Base-by-base conservation (phyloP, 2,113 vertebrate genomes). In the Hippocampus comes region DNA sequence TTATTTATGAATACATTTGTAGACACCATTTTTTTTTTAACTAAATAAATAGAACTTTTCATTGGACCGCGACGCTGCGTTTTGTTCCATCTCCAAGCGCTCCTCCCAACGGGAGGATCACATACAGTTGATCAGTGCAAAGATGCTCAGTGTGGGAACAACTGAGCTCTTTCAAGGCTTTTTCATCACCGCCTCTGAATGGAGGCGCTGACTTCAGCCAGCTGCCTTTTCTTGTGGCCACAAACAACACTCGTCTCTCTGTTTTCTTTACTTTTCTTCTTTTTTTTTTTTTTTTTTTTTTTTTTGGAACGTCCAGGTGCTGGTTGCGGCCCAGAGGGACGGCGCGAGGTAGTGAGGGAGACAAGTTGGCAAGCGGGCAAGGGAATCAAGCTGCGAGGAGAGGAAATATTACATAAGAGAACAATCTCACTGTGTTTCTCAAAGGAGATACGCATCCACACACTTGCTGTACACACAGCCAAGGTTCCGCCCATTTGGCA, bases 171-270 rank as follows among this genome's bases (percentile, higher is more conserved):
- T 82, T 84, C 70, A 86, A 70, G 18, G 48, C 59, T 49, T 55
- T 69, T 72, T 68, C 61, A 63, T 38, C 48, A 53, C 17, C 15
- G 68, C 61, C 42, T 78, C 64, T 55, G 65, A 84, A 73, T 76
- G 66, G 43, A 82, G 21, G 21, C 71, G 49, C 48, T 5, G 68
- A 72, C 70, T 77, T 78, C 63, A 78, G 65, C 82, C 77, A 72
- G 74, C 51, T 20, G 79, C 81, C 78, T 81, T 82, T 80, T 85
- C 74, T 83, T 78, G 74, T 73, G 76, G 59, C 67, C 17, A n/a
- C 42, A 42, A 42, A 17, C 41, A 17, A 69, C 53, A 41, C 51
- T 14, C 7, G 5, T 71, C 68, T 38, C 2, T 38, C 34, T 38
- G 34, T 59, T 34, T 68, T 66, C 2, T 21, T 53, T 51, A 6